Base-by-base conservation (phyloP, 2,113 vertebrate genomes). In the Pseudois nayaur region DNA sequence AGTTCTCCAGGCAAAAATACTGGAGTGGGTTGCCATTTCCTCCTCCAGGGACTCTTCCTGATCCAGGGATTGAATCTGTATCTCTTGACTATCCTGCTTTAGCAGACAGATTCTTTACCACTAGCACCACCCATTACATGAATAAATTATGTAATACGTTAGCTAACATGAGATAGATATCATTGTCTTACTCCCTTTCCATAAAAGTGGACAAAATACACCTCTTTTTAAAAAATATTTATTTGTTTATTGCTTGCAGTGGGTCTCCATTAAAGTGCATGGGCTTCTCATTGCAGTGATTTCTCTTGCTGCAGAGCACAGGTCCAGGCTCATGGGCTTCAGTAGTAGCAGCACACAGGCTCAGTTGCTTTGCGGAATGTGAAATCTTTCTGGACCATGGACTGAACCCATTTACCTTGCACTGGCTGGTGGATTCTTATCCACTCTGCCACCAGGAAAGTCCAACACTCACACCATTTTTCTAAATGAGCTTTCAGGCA, bases 281-380 rank as follows among this genome's bases (percentile, higher is more conserved):
- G 21, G 36, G 36, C 36, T 25, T 74, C 71, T 74, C 36, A 7
- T 14, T 43, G 71, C 0, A 0, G 36, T 13, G 36, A 40, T 43
- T 43, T 74, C 36, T 74, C 21, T 74, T 43, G 17, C n/a, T 71
- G 21, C 36, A 14, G 21, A 13, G 10, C 71, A 14, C n/a, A 43
- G 21, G 21, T 74, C 71, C 71, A 74, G 71, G 36, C n/a, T 11
- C 36, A 2, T 14, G 21, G 36, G 21, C 21, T 74, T 74, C 36
- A 25, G 21, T 25, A 40, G 67, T 13, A 43, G 71, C 71, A 2
- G 36, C 23, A 74, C 71, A 74, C 36, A 74, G 67, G 5, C 3
- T 25, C 21, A 40, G 10, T 2, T 74, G 36, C 71, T 74, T 74
- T 43, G 21, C 43, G 11, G 11, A 40, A 71, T 21, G 64, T 36